A percentile compares a stretch with the other conserved stretches of the same genome.
Evolutionary conservation across 2,797 vertebrate species (phyloP).

Genomic region (Euphonia xanthogaster): DNA sequence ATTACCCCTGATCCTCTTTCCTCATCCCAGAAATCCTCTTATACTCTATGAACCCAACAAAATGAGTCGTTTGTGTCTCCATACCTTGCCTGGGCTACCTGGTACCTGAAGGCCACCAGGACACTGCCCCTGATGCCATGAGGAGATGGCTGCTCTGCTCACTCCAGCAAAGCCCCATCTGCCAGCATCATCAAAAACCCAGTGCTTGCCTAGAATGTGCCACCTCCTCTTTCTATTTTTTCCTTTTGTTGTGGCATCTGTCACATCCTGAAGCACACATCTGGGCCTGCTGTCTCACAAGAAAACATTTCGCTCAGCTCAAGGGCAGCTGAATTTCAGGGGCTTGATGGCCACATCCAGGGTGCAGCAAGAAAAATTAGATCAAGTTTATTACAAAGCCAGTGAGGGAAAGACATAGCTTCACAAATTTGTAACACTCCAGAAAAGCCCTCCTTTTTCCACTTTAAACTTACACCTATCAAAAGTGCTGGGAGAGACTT

Average conservation of each 20-base stretch:
- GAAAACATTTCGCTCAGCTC: neutral
- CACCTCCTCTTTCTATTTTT: neutral
- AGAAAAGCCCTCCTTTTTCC: neutral
- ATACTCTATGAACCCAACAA: neutral
- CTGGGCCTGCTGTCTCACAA: neutral
- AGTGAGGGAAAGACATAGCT: neutral
- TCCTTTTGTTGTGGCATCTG: neutral
- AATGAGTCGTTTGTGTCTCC: neutral
- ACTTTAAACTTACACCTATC: neutral
- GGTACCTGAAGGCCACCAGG: neutral
- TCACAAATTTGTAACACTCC: accelerated
- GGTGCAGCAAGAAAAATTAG: neutral
- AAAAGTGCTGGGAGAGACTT: neutral
- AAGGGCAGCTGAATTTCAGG: neutral
- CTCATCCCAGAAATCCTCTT: neutral
- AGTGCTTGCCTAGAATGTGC: neutral
- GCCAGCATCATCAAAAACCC: neutral
- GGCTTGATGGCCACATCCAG: neutral
- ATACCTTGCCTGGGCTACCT: neutral
- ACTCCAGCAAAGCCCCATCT: neutral
- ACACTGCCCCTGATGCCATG: neutral
- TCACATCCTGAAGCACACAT: neutral
- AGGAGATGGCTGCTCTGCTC: neutral
- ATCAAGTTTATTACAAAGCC: neutral
- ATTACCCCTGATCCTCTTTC: neutral